These are phyloP conservation scores for Trissolcus brochymenae DNA, from an alignment of 2,888 invertebrate species.

Conservation along the genomic window DNA sequence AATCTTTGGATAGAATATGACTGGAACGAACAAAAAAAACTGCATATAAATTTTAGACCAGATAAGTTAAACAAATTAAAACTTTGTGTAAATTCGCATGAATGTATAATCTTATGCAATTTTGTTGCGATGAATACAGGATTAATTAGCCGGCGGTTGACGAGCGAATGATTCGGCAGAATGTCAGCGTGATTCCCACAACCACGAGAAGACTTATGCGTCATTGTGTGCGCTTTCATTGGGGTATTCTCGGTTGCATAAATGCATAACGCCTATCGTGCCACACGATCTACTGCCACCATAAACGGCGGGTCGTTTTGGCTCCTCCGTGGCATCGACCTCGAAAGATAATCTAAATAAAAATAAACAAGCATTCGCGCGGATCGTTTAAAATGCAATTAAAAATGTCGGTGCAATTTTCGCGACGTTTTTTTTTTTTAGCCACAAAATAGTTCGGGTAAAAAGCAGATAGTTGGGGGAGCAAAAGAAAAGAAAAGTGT, in stretches of 20 bases:
- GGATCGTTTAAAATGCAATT: conserved; percentile 28
- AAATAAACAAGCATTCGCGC: neutral
- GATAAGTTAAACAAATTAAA: conserved; percentile 20
- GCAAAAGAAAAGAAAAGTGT: conserved; percentile 47
- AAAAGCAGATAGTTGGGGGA: conserved; percentile 12
- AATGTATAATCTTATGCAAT: neutral
- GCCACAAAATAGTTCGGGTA: conserved; percentile 27
- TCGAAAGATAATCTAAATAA: neutral
- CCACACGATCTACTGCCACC: conserved; percentile 32
- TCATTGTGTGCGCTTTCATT: conserved; percentile 56
- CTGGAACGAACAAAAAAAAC: too few species aligned
- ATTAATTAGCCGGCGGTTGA: conserved; percentile 52
- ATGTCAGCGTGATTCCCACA: conserved; percentile 48
- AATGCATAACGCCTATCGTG: conserved; percentile 52
- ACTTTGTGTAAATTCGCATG: conserved; percentile 14
- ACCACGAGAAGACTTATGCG: conserved; percentile 42
- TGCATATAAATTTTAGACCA: too few species aligned
- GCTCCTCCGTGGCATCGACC: conserved; percentile 20
- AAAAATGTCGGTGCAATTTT: conserved; percentile 35
- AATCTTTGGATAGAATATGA: too few species aligned
- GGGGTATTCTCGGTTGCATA: conserved; percentile 47
- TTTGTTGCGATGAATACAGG: conserved; percentile 25
- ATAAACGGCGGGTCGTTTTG: conserved; percentile 35
- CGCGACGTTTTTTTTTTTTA: conserved; percentile 15
- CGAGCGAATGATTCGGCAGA: conserved; percentile 53